phyloP scores from a whole-genome alignment of 2,888 invertebrate species.

The Apoderus coryli region DNA sequence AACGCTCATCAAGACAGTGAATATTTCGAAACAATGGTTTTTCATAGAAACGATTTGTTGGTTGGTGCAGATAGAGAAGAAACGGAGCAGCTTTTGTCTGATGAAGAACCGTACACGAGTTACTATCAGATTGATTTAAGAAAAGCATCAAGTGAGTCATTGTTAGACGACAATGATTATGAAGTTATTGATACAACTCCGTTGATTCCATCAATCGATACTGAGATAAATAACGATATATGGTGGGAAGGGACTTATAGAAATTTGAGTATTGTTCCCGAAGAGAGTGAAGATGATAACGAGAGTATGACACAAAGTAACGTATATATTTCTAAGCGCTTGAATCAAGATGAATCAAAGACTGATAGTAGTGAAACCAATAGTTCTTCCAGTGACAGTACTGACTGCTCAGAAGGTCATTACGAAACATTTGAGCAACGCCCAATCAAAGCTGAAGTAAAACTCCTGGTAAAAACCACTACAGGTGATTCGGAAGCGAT shows the following conservation, averaged over 20 bases:
- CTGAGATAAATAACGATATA: constrained; percentile 22
- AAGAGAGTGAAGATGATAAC: constrained; percentile 32
- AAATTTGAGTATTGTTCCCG: constrained; percentile 32
- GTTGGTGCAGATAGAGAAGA: constrained; percentile 18
- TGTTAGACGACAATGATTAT: constrained; percentile 26
- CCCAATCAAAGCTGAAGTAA: constrained; percentile 35
- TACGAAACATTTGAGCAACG: constrained; percentile 24
- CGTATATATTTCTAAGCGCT: constrained; percentile 15
- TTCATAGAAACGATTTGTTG: constrained; percentile 22
- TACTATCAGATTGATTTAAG: constrained; percentile 19
- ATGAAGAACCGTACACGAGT: constrained; percentile 17
- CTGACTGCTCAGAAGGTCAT: constrained; percentile 17
- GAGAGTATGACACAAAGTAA: constrained; percentile 25
- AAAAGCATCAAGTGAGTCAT: constrained; percentile 26
- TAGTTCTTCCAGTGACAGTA: constrained; percentile 12
- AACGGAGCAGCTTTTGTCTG: constrained; percentile 17
- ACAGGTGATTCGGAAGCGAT: constrained; percentile 36
- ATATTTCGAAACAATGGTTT: constrained; percentile 13
- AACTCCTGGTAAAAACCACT: constrained; percentile 35
- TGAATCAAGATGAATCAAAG: constrained; percentile 10
- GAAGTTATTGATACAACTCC: constrained; percentile 25
- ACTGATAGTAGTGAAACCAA: constrained; percentile 9
- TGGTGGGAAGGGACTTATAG: constrained; percentile 33
- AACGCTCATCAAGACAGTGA: constrained; percentile 18
- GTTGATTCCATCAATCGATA: constrained; percentile 18